These are phyloP conservation scores for Mactromeris polynyma DNA, from an alignment of 2,888 invertebrate genomes.

Conservation along the genomic window DNA sequence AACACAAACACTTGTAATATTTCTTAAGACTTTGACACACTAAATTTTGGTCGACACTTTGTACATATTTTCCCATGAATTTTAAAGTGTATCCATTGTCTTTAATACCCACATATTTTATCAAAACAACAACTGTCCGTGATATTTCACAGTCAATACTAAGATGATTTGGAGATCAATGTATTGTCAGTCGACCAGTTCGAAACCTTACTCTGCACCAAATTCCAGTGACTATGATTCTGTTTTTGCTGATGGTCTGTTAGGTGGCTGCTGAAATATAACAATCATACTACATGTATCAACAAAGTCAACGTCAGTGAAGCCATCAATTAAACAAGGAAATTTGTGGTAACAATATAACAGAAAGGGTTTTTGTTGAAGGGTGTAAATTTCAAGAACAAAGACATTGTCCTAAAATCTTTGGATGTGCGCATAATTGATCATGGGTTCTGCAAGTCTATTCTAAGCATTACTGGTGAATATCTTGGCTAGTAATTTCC, in stretches of 20 bases:
- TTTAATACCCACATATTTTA: background rate
- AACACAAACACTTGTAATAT: conserved; percentile 25
- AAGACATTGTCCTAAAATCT: too few species aligned
- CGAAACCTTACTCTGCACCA: background rate
- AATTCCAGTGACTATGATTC: conserved; percentile 62
- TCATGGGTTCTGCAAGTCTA: too few species aligned
- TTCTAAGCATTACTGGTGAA: too few species aligned
- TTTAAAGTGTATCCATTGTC: conserved; percentile 14
- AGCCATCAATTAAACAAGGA: too few species aligned
- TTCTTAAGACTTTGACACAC: conserved; percentile 8
- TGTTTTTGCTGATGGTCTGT: conserved; percentile 59
- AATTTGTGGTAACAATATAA: too few species aligned
- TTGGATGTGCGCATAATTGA: too few species aligned
- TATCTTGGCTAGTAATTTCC: too few species aligned
- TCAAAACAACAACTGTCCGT: conserved; percentile 11
- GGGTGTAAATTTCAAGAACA: too few species aligned
- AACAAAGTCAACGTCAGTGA: background rate
- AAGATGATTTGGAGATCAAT: conserved; percentile 3
- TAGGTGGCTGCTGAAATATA: conserved; percentile 52
- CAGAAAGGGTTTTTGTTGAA: too few species aligned
- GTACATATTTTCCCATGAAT: background rate
- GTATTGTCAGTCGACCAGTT: conserved; percentile 11
- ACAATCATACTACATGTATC: background rate
- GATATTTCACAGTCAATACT: conserved; percentile 7
- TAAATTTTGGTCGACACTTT: conserved; percentile 3